Evolutionary conservation across 2,113 vertebrate species (phyloP), one percentile per base, ranked within the genome.

Genomic region (Dolichallabes microphthalmus): DNA sequence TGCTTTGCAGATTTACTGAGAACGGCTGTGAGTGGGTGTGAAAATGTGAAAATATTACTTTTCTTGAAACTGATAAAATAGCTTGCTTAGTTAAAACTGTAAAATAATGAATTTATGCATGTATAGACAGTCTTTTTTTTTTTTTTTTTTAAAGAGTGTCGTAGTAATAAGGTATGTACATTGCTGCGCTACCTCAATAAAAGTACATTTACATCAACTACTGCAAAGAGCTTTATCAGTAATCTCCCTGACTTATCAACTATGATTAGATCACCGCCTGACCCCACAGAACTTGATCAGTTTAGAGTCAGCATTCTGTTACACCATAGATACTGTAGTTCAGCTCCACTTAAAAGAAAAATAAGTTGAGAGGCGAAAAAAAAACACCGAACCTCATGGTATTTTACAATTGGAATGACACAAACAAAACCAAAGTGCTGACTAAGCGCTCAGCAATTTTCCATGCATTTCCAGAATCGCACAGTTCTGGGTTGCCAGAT

Each of bases 381-480:
- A 45, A 45, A 45, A 39, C 2, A 39, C 35, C 39, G 4, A 45
- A 45, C 4, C 39, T 6, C 39, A 4, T 45, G 39, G 39, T 35
- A 69, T 69, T 66, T 30, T 17, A 66, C 17, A 32, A 32, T 39
- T 39, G 39, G 2, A 39, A 25, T 45, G 35, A 17, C 19, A 55
- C 39, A 55, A 19, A 76, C 15, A 53, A 71, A 50, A n/a, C 25
- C 7, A n/a, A 74, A 74, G 22, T 75, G 74, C 19, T 76, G 52
- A 32, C 32, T 2, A 32, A 9, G 20, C 27, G 30, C 2, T 20
- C 27, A 13, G 75, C 74, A 53, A 10, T 52, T 35, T 57, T n/a
- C 17, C n/a, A 66, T 82, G 66, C 4, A 71, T 58, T 83, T 83
- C 66, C 68, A 73, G 12, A 60, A 73, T 73, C 53, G n/a, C n/a